Evolutionary conservation across 2,113 vertebrate genomes (phyloP), one percentile per base, ranked within the genome.

Genomic region (Forbesichthys agassizii): DNA sequence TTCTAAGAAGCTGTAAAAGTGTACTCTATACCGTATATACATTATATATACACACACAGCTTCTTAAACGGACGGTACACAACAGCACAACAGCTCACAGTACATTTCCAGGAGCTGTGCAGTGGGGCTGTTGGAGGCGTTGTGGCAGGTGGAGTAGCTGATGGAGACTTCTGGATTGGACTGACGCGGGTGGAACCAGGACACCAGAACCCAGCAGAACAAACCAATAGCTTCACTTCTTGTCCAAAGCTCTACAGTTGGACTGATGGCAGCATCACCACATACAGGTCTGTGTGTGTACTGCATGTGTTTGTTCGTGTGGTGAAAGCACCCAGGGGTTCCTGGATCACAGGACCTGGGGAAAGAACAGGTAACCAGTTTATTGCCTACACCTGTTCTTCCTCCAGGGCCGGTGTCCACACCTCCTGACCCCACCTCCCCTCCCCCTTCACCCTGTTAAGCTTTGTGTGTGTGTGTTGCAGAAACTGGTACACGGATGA

Each of bases 401-500:
- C 20, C 20, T 20, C 20, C 20, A 20, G 20, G 20, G 20, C 20
- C 20, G 20, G 20, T 20, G 20, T 20, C 20, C 20, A 20, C 20
- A 20, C 20, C 1, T 20, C 20, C 20, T 20, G 20, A 20, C 20
- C 20, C 20, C 20, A 20, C 20, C 20, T 20, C 20, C 20, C 1
- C 20, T 2, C 20, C 20, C 20, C 20, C 20, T 20, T 20, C 20
- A 20, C 20, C 20, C 20, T 20, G 20, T 20, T 20, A 20, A 20
- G 20, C 20, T 20, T 56, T 74, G 56, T 53, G 48, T 33, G 48
- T 33, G 20, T 49, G 95, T 95, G 63, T 64, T 75, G 3, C 68
- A 99, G 98, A 85, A 98, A 99, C 73, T 99, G 98, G 98, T 98
- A 99, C 65, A 91, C 92, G 0, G 98, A 99, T 66, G 98, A 99